These are phyloP conservation scores for Podocnemis expansa DNA, from an alignment of 2,113 vertebrate species.

Conservation along the genomic window DNA sequence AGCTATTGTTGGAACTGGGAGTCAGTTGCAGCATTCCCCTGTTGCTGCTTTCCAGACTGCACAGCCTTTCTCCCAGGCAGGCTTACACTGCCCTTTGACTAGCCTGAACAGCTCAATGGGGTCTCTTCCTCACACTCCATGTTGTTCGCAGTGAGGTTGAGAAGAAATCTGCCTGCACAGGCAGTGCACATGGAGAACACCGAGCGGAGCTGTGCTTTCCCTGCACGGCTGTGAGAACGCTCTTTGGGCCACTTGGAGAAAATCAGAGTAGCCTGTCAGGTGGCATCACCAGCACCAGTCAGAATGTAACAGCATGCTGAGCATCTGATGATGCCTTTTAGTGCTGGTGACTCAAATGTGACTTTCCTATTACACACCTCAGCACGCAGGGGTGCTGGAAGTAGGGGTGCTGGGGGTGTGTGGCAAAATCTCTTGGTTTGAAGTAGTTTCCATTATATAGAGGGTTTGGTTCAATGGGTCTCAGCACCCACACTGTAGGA, in stretches of 20 bases:
- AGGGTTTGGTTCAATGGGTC: no score
- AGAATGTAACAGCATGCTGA: accelerated
- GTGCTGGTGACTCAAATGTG: background rate
- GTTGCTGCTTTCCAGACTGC: accelerated
- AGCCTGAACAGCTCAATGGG: background rate
- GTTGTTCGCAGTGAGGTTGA: background rate
- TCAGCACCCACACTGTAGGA: no score
- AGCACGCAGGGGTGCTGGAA: no score
- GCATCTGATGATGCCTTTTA: background rate
- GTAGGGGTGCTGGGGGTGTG: no score
- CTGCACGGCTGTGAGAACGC: background rate
- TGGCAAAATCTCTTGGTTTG: no score
- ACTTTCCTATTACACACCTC: background rate
- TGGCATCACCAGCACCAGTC: background rate
- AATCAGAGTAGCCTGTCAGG: accelerated
- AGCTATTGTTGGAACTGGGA: no score
- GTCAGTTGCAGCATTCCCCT: accelerated
- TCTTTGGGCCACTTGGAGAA: background rate
- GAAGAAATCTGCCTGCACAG: background rate
- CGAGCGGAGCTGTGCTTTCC: background rate
- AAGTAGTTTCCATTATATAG: no score
- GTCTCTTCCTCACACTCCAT: background rate
- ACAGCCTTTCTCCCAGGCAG: background rate
- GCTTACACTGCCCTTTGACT: accelerated
- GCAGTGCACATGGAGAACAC: background rate